Base-by-base conservation (phyloP, 2,888 invertebrate species). In the Lysandra coridon region DNA sequence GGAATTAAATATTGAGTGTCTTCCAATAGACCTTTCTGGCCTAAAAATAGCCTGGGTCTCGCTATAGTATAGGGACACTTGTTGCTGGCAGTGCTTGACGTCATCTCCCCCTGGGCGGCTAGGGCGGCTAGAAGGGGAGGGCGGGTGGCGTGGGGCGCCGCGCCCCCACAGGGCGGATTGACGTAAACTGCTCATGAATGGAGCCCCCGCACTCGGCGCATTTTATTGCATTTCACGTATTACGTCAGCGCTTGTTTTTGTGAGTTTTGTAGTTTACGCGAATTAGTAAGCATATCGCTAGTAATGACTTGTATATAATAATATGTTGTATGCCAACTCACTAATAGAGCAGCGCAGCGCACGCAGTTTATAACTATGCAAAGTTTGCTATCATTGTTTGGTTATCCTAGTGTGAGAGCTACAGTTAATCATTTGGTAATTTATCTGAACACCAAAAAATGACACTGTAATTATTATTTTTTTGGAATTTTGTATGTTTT, bases 141-240 rank as follows among this genome's bases (percentile, higher is more conserved):
- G 87, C 88, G 88, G 89, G 83, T 83, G 83, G 84, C 83, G 83
- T 85, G 87, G 88, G 88, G 89, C 83, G 85, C 88, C 89, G 88
- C 88, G 89, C 91, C 87, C 89, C 90, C 87, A 83, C 83, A 88
- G 88, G 84, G 82, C 85, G 85, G 81, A 86, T 90, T 93, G 93
- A 94, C 93, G 93, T 93, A 91, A 90, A 85, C 83, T 87, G 86
- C 92, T 92, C 89, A 93, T 93, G 93, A 93, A 94, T 93, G 93
- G 89, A 86, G 88, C 83, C 88, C 44, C 88, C 87, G 87, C 87
- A 86, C 87, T 81, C 81, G 80, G 81, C 82, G 80, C 78, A 77
- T 49, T 75, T 80, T 80, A 80, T 69, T 80, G 79, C 81, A 82
- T 80, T 81, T 76, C 33, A 80, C 81, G 80, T 81, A 79, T 80